phyloP scores from a whole-genome alignment of 1,140 invertebrate genomes.

The Tetragnatha versicolor region DNA sequence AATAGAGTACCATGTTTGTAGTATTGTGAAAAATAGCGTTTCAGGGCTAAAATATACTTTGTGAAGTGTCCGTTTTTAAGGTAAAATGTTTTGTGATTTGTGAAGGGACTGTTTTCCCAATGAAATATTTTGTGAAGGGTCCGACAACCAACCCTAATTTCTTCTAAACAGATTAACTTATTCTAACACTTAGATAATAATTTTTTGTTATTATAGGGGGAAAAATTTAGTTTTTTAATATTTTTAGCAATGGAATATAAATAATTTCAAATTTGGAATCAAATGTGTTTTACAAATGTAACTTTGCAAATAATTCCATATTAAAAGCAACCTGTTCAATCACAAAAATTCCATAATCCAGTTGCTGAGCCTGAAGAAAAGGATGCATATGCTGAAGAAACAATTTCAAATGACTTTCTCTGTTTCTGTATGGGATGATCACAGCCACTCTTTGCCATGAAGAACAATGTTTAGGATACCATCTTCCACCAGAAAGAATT shows the following conservation, averaged over 20 bases:
- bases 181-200: not conserved
- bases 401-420: slow-evolving; percentile 77
- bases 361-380: slow-evolving; percentile 83
- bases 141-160: too few relatives aligned
- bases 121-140: too few relatives aligned
- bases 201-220: not conserved
- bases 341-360: slow-evolving; percentile 91
- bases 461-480: slow-evolving; percentile 75
- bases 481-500: slow-evolving; percentile 72
- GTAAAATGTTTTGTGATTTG: too few relatives aligned
- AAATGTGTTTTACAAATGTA: too few relatives aligned
- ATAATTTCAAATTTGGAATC: not conserved
- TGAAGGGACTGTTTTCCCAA: too few relatives aligned
- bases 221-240: not conserved
- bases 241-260: not conserved
- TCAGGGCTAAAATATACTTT: too few relatives aligned
- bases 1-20: too few relatives aligned
- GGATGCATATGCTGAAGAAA: slow-evolving; percentile 90
- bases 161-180: too few relatives aligned
- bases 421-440: slow-evolving; percentile 86
- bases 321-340: slow-evolving; percentile 82
- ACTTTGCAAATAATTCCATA: too few relatives aligned
- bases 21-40: too few relatives aligned
- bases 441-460: slow-evolving; percentile 82
- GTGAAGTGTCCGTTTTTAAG: too few relatives aligned